A percentile compares a stretch with the other conserved stretches of the same genome.
Conservation (phyloP, 2,888 invertebrate genomes). For the Fissipunctia ypsillon region DNA sequence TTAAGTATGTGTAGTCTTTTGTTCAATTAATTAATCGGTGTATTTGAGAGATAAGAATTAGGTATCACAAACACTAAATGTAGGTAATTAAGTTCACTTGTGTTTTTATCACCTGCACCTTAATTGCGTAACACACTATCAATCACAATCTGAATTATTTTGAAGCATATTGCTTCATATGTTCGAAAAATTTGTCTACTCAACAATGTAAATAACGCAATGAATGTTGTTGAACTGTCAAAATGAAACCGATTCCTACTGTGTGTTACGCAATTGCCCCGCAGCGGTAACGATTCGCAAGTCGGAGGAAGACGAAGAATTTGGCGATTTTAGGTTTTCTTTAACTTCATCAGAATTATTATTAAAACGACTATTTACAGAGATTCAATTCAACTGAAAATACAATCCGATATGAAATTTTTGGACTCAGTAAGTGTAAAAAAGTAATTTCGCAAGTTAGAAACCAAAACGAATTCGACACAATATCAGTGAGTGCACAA, state of each 20-base stretch:
- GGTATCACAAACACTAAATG: not conserved
- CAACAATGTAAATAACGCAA: too few species aligned
- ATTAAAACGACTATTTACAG: too few species aligned
- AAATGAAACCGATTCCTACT: too few species aligned
- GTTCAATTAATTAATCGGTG: slow-evolving; percentile 30
- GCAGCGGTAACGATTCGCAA: not conserved
- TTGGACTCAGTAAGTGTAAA: not conserved
- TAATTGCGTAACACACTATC: too few species aligned
- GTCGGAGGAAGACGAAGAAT: not conserved
- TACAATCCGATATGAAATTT: not conserved
- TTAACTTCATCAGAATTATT: too few species aligned
- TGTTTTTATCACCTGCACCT: too few species aligned
- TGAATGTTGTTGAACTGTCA: too few species aligned
- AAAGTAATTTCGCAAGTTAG: slow-evolving; percentile 1
- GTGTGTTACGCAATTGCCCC: too few species aligned
- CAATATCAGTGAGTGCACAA: slow-evolving; percentile 60
- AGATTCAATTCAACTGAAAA: not conserved
- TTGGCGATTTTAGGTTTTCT: not conserved
- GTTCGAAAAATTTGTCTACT: too few species aligned
- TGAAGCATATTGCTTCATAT: too few species aligned
- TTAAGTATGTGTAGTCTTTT: slow-evolving; percentile 8
- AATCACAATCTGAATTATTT: too few species aligned
- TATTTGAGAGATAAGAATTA: slow-evolving; percentile 1
- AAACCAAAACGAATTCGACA: slow-evolving; percentile 15
- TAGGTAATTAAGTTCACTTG: not conserved